Evolutionary conservation across 2,888 invertebrate species (phyloP).

Genomic region (Folsomia manolachei): DNA sequence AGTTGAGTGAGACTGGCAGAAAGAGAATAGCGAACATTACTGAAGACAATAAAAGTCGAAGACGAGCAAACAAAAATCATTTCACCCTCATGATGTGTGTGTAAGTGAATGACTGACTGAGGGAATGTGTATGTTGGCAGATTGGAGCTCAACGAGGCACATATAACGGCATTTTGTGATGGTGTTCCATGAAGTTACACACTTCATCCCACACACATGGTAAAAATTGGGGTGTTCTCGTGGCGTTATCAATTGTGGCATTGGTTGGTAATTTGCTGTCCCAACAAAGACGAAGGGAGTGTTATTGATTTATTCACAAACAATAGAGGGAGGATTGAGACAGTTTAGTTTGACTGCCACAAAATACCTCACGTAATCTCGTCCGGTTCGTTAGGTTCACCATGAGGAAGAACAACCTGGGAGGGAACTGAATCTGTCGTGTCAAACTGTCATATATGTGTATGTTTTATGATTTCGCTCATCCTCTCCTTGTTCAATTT

Average conservation of each 20-base stretch:
- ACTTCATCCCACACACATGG: too few relatives aligned
- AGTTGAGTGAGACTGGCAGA: not conserved
- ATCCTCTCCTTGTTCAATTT: not conserved
- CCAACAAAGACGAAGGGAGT: not conserved
- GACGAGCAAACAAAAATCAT: not conserved
- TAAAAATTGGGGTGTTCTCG: not conserved
- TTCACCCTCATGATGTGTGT: not conserved
- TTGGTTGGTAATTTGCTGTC: slow-evolving; percentile 5
- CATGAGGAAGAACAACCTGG: too few relatives aligned
- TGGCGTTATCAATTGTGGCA: slow-evolving; percentile 10
- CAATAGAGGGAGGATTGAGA: slow-evolving; percentile 3
- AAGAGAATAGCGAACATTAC: too few relatives aligned
- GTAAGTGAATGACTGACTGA: too few relatives aligned
- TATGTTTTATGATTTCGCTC: slow-evolving; percentile 21
- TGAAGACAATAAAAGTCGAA: not conserved
- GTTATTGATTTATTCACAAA: slow-evolving; percentile 12
- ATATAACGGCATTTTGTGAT: not conserved
- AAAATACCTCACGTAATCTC: slow-evolving; percentile 19
- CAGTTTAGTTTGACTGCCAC: slow-evolving; percentile 5
- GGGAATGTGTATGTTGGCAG: too few relatives aligned
- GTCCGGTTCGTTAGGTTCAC: slow-evolving; percentile 37
- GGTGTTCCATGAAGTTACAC: not conserved
- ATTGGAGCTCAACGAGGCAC: not conserved
- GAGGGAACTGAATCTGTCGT: slow-evolving; percentile 7
- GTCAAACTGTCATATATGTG: slow-evolving; percentile 19